Base-by-base conservation (phyloP, 1,140 invertebrate species). In the Lordiphosa mommai region DNA sequence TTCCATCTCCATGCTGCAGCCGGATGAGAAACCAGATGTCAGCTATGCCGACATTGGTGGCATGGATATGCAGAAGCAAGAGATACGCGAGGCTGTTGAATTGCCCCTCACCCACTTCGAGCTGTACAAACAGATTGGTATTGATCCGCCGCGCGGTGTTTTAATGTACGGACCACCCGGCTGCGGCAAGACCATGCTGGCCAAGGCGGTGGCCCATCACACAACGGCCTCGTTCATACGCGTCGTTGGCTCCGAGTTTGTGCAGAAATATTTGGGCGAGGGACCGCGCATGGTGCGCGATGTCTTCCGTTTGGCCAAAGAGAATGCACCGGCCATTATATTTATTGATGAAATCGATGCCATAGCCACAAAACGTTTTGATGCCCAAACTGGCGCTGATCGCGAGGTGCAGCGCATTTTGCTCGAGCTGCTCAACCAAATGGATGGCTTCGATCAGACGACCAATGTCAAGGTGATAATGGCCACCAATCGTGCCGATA, bases 401-500 rank as follows among this genome's bases (percentile, higher is more conserved):
- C 92, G 99, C 72, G 98, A 99, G 90, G 99, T 99, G 0, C 99
- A 99, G 89, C 93, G 99, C 90, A 99, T 99, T 90, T 90, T 99
- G 2, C 90, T 99, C 2, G 99, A 99, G 88, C 91, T 99, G 7
- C 91, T 99, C 0, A 99, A 99, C 91, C 99, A 99, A 91, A 99
- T 99, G 98, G 99, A 99, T 91, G 99, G 99, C 46, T 99, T 99
- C 90, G 98, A 99, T 92, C 98, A 99, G 90, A 99, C 97, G 2
- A 99, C 98, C 12, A 99, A 99, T 92, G 98, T 99, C 10, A 99
- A 99, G 92, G 98, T 99, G 9, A 99, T 99, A 36, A 99, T 99
- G 99, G 99, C 99, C 1, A 99, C 99, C 1, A 99, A 99, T 63
- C 71, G 88, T 27, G 98, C 98, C 16, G 99, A 99, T 87, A 99